Percentiles rank a stretch among this genome's conserved stretches.
These are phyloP conservation scores for Pycnomerus fuliginosus DNA, from an alignment of 2,888 invertebrate species.

Conservation along the genomic window DNA sequence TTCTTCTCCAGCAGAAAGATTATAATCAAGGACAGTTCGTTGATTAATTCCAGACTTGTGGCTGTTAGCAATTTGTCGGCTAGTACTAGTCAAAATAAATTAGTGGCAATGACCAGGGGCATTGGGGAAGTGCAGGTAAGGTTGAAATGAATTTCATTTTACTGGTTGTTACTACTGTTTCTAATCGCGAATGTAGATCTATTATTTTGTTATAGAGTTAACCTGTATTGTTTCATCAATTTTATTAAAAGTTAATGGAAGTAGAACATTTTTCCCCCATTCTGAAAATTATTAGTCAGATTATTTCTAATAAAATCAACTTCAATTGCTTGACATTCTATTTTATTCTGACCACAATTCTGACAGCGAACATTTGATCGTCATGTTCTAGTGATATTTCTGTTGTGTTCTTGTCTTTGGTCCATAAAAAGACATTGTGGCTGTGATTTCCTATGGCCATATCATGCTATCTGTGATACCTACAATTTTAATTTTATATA, in stretches of 20 bases:
- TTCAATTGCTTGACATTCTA: too few species aligned
- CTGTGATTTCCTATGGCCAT: too few species aligned
- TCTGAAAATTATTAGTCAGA: not conserved
- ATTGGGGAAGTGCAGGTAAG: slow-evolving; percentile 56
- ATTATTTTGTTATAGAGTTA: not conserved
- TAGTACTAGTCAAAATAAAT: slow-evolving; percentile 53
- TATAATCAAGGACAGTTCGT: slow-evolving; percentile 36
- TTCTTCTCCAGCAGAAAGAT: slow-evolving; percentile 41
- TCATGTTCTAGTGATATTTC: too few species aligned
- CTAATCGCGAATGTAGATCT: not conserved
- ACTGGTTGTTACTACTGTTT: not conserved
- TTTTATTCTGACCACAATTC: too few species aligned
- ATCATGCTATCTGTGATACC: too few species aligned
- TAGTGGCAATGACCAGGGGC: slow-evolving; percentile 55
- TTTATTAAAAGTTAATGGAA: too few species aligned
- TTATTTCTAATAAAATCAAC: not conserved
- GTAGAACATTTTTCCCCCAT: too few species aligned
- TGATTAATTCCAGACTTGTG: slow-evolving; percentile 50
- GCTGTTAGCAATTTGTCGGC: slow-evolving; percentile 55
- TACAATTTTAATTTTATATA: too few species aligned
- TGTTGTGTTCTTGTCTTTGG: too few species aligned
- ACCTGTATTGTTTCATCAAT: too few species aligned
- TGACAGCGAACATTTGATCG: too few species aligned
- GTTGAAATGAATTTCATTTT: not conserved
- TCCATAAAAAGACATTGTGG: too few species aligned